Evolutionary conservation across 1,140 invertebrate genomes (phyloP), one percentile per base, ranked within the genome.

Genomic region (Octopus sinensis): DNA sequence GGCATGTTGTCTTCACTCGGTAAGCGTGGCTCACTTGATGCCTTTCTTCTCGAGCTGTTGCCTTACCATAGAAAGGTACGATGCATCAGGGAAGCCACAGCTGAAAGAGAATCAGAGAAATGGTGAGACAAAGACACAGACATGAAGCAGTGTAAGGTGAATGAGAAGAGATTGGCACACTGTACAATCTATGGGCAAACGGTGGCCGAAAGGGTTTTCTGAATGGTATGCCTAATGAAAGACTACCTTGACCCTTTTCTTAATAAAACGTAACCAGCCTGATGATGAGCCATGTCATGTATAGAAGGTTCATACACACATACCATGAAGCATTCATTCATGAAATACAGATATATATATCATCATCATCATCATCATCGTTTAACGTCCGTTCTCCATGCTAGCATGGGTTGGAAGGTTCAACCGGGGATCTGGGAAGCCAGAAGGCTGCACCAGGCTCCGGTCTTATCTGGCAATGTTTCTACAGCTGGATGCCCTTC

Each of bases 31-130:
- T 77, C 76, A 77, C 43, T 77, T 53, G 30, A 88, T 87, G 2
- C 87, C 87, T 78, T 88, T 86, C 30, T 80, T 82, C n/a, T 82
- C 84, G 13, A 88, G 79, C 68, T 87, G 86, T 76, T 87, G 85
- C 73, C 81, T 81, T 4, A 88, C 87, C 53, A 84, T 54, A 10
- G 78, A 54, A 51, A 88, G 79, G 79, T 88, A 88, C 6, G 79
- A 82, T 4, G 79, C 79, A 78, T 88, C 87, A 62, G 87, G 87
- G 82, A 88, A 88, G 12, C 86, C 87, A 86, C 84, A 87, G n/a
- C 87, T 88, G 81, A 23, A 85, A 83, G 17, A 82, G 7, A 51
- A 77, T 13, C 10, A 76, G 43, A 76, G 9, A 77, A 77, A 77
- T 52, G 7, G 30, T 52, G 17, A 5, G 6, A 7, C 17, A 6